phyloP scores from a whole-genome alignment of 2,113 vertebrate genomes.

The Pavo muticus region DNA sequence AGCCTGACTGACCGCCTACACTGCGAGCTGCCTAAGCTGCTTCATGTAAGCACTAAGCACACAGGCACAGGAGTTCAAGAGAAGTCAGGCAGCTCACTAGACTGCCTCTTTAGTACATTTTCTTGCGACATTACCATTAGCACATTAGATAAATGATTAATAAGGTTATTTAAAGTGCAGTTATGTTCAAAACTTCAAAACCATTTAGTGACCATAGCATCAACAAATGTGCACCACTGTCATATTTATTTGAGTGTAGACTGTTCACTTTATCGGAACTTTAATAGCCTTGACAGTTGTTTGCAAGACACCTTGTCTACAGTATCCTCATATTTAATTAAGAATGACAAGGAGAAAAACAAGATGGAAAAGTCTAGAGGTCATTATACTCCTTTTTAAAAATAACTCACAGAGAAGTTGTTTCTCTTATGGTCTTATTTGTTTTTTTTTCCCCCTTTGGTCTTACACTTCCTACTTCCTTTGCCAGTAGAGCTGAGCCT shows the following conservation, averaged over 20 bases:
- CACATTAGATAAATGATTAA: not conserved
- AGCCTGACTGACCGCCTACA: not conserved
- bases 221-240: not conserved
- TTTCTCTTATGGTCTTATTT: not conserved
- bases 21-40: not conserved
- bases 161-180: not conserved
- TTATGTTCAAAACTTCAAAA: not conserved
- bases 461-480: not conserved
- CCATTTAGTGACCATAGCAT: not conserved
- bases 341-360: conserved; percentile 40
- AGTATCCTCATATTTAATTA: not conserved
- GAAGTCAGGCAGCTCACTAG: not conserved
- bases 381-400: not conserved
- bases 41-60: not conserved
- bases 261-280: not conserved
- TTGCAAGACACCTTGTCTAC: not conserved
- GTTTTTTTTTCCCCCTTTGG: not conserved
- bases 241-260: not conserved
- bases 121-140: not conserved
- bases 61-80: not conserved
- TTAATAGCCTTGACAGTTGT: not conserved
- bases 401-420: not conserved
- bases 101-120: not conserved
- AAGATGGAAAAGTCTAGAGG: conserved; percentile 19
- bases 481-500: not conserved